These are phyloP conservation scores for Ovis aries DNA, from an alignment of 2,113 vertebrate genomes.

Conservation along the genomic window ARS-UI_Ramb_v3.0 NC_056057.1:35330501-35331000, in stretches of 20 bases:
- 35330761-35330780: conserved; percentile 68
- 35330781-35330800: conserved; percentile 19
- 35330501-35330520: background rate
- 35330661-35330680: background rate
- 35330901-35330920: background rate
- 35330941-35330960: background rate
- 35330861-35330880: background rate
- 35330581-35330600: background rate
- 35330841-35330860: background rate
- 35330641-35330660: background rate
- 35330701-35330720: background rate
- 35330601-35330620: background rate
- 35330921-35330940: background rate
- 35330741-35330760: conserved; percentile 29
- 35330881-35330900: background rate
- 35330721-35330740: background rate
- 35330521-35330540: background rate
- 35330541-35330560: background rate
- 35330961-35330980: background rate
- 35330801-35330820: conserved; percentile 20
- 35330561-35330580: background rate
- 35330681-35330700: background rate
- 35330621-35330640: background rate
- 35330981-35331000: background rate
- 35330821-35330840: background rate